phyloP scores from a whole-genome alignment of 2,113 vertebrate genomes.

The Plecotus auritus region DNA sequence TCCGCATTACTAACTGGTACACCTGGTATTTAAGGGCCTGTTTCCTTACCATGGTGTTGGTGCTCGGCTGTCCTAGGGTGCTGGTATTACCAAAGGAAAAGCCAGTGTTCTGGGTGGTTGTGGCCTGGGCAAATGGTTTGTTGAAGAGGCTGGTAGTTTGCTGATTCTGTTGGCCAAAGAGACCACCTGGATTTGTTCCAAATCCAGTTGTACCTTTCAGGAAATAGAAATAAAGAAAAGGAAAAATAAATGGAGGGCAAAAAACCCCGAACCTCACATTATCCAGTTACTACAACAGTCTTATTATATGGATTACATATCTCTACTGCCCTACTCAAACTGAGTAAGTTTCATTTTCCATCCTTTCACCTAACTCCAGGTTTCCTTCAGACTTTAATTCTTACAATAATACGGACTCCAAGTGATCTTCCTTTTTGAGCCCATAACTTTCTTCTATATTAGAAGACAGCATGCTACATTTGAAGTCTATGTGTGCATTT shows the following conservation, averaged over 20 bases:
- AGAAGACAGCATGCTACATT: background rate
- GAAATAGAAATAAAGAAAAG: background rate
- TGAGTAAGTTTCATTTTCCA: background rate
- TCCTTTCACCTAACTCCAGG: background rate
- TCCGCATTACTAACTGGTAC: background rate
- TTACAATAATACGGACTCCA: background rate
- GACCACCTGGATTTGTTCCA: constrained; percentile 84
- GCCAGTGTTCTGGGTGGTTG: constrained; percentile 88
- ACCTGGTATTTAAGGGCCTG: background rate
- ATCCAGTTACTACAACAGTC: background rate
- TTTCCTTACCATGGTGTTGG: constrained; percentile 89
- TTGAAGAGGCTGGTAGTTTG: constrained; percentile 86
- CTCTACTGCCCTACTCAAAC: background rate
- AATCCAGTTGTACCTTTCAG: constrained; percentile 85
- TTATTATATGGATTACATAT: background rate
- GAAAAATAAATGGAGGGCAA: background rate
- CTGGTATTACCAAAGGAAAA: constrained; percentile 92
- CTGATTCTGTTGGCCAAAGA: constrained; percentile 87
- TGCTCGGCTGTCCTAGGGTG: constrained; percentile 90
- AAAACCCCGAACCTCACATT: background rate
- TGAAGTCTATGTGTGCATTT: background rate
- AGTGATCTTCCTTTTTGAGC: background rate
- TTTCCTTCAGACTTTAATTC: constrained; percentile 13
- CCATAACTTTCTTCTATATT: background rate
- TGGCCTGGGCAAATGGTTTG: constrained; percentile 92